A percentile compares a stretch with the other conserved stretches of the same genome.
Evolutionary conservation across 2,888 invertebrate genomes (phyloP).

Genomic region (Elmis aenea): DNA sequence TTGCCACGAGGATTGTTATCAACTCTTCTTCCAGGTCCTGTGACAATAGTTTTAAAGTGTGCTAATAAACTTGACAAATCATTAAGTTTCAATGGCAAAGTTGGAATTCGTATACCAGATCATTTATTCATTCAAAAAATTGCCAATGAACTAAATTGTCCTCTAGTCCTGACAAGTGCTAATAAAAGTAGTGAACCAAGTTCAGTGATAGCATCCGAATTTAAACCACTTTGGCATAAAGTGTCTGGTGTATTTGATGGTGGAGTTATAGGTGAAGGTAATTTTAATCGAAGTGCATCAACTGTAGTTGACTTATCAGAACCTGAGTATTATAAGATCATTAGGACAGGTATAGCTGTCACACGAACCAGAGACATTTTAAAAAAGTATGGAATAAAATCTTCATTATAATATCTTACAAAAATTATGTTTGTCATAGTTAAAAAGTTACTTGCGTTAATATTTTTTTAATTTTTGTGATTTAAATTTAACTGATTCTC

Average conservation of each 20-base stretch:
- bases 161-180: conserved; percentile 93
- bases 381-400: neutral
- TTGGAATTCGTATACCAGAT: conserved; percentile 89
- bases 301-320: conserved; percentile 87
- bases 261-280: conserved; percentile 59
- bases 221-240: conserved; percentile 70
- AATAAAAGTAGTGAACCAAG: conserved; percentile 80
- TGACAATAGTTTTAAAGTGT: conserved; percentile 83
- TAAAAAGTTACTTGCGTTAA: no score
- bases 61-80: conserved; percentile 67
- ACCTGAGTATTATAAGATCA: conserved; percentile 63
- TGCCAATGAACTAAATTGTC: conserved; percentile 59
- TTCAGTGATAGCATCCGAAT: conserved; percentile 73
- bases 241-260: conserved; percentile 82
- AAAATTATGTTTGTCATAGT: neutral
- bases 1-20: conserved; percentile 63
- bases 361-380: conserved; percentile 1
- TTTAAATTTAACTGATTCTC: no score
- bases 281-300: conserved; percentile 72
- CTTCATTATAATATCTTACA: neutral
- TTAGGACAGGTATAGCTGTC: conserved; percentile 70
- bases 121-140: conserved; percentile 71
- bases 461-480: no score
- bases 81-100: conserved; percentile 63
- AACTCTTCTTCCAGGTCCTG: conserved; percentile 85